Evolutionary conservation across 2,888 invertebrate species (phyloP).

Genomic region (Trisateles emortualis): DNA sequence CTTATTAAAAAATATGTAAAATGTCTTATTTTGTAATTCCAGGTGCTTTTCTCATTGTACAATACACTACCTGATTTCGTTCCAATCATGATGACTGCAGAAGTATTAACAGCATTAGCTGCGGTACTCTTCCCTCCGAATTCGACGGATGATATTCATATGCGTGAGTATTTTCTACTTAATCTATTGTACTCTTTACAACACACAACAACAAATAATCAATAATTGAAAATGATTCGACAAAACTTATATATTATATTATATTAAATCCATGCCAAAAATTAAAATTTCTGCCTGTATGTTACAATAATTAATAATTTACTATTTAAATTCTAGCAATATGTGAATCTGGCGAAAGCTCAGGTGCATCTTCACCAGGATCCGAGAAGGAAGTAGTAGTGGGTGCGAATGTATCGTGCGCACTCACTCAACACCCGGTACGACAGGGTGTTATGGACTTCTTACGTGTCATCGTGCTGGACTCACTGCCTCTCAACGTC

Average conservation of each 20-base stretch:
- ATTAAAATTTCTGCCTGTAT: too few species aligned
- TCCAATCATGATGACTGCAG: conserved; percentile 96
- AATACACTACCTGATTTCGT: conserved; percentile 98
- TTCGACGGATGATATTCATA: conserved; percentile 75
- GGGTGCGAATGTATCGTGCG: conserved; percentile 70
- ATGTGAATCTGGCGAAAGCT: conserved; percentile 90
- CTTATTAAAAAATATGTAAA: too few species aligned
- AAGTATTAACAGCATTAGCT: conserved; percentile 95
- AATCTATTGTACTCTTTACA: too few species aligned
- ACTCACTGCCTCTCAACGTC: conserved; percentile 95
- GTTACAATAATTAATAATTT: too few species aligned
- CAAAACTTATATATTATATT: too few species aligned
- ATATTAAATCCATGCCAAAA: too few species aligned
- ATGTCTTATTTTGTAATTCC: too few species aligned
- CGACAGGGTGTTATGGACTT: conserved; percentile 98
- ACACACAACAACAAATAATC: too few species aligned
- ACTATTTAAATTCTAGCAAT: too few species aligned
- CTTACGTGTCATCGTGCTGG: conserved; percentile 96
- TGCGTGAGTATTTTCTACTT: conserved; percentile 68
- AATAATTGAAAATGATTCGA: too few species aligned
- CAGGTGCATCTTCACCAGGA: conserved; percentile 93
- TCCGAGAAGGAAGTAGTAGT: conserved; percentile 86
- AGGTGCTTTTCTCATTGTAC: conserved; percentile 97
- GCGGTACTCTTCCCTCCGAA: conserved; percentile 93
- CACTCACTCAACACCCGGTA: conserved; percentile 92